These are phyloP conservation scores for Sebastes vulpes DNA, from an alignment of 2,797 vertebrate species.

Conservation along the genomic window DNA sequence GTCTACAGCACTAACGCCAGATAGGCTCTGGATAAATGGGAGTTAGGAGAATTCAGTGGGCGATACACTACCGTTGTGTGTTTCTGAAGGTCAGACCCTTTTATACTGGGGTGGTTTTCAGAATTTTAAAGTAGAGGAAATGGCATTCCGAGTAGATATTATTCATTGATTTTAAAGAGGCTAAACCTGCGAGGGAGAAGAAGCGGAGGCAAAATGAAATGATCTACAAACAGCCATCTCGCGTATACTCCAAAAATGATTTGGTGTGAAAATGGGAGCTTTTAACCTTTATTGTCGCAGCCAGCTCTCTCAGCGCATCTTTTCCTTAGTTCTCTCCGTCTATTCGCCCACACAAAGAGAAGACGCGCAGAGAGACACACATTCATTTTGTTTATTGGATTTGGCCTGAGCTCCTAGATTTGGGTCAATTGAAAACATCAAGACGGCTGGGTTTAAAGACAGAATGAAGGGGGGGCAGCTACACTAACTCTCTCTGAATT, in stretches of 20 bases:
- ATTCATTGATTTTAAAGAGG: constrained; percentile 56
- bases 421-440: constrained; percentile 65
- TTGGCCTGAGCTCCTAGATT: constrained; percentile 61
- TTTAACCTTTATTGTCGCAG: constrained; percentile 60
- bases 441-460: constrained; percentile 26
- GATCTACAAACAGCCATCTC: constrained; percentile 54
- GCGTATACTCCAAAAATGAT: constrained; percentile 29
- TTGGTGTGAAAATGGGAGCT: constrained; percentile 54
- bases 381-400: constrained; percentile 59
- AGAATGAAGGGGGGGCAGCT: neutral
- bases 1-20: constrained; percentile 23
- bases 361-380: neutral
- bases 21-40: constrained; percentile 18
- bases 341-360: constrained; percentile 10
- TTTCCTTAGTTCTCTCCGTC: constrained; percentile 13
- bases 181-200: constrained; percentile 14
- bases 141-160: constrained; percentile 36
- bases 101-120: constrained; percentile 15
- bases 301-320: constrained; percentile 1
- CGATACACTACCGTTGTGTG: neutral
- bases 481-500: neutral
- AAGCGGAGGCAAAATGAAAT: constrained; percentile 36
- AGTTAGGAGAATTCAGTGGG: constrained; percentile 6
- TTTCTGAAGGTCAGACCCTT: constrained; percentile 52
- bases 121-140: constrained; percentile 40